Base-by-base conservation (phyloP, 2,113 vertebrate genomes). In the Takifugu flavidus region DNA sequence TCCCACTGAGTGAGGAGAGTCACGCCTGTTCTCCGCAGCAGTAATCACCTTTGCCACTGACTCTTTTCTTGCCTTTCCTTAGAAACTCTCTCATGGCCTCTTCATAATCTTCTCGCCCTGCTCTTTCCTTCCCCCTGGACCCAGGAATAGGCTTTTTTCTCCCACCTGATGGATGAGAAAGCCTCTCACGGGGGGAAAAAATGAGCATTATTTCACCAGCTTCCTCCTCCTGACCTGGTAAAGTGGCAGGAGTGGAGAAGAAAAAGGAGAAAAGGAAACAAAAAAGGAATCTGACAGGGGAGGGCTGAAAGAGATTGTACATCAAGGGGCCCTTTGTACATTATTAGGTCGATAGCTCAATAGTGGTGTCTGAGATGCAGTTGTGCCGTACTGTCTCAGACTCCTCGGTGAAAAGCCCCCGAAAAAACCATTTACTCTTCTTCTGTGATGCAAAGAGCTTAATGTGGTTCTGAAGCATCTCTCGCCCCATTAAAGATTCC, bases 361-460 rank as follows among this genome's bases (percentile, higher is more conserved):
- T 87, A 60, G 70, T 47, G 44, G 59, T 59, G 65, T 69, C 53
- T 64, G 69, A 45, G 0, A 26, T 72, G 66, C 67, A 73, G 63
- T 63, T 77, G 50, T 72, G 59, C 65, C 27, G 26, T n/a, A 54
- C 74, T 84, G 75, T 52, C 59, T 59, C 63, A 14, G 2, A 47
- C 52, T 43, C 56, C 28, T 57, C 50, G 12, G 53, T 54, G 46
- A 62, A 63, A 72, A 78, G 55, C 65, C 69, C 56, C 56, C 44
- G 58, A 51, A 78, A 20, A 82, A 77, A 60, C 74, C 75, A 82
- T 82, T 84, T 72, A 64, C 51, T 73, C 25, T 15, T 45, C 55
- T 61, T 65, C 69, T 83, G 86, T 87, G 72, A 87, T 82, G 82
- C 80, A 52, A 72, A 70, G 46, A 79, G 66, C 70, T 78, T 61